A percentile compares a stretch with the other conserved stretches of the same genome.
Conservation (phyloP, 2,888 invertebrate species). For the Dryobota labecula region DNA sequence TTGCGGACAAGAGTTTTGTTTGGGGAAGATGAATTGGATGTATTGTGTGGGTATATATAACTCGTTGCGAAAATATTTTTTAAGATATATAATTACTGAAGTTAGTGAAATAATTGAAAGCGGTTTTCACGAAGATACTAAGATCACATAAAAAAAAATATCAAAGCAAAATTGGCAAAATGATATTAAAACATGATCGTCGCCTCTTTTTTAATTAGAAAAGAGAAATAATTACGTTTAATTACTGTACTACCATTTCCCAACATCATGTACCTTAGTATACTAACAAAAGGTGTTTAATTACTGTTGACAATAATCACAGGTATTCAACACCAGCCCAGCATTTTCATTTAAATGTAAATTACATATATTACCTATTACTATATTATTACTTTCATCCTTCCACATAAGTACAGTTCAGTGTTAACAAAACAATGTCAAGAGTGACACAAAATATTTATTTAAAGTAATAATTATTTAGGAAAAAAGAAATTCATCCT, state of each 20-base stretch:
- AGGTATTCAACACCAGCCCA: background rate
- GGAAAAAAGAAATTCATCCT: background rate
- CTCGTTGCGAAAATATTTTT: background rate
- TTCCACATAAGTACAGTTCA: background rate
- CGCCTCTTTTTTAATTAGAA: background rate
- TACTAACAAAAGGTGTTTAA: background rate
- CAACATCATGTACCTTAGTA: background rate
- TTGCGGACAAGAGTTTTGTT: constrained; percentile 40
- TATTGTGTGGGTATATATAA: background rate
- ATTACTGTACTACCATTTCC: background rate
- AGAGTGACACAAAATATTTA: background rate
- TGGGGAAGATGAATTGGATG: constrained; percentile 14
- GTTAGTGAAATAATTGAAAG: background rate
- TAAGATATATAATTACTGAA: background rate
- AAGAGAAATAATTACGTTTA: background rate
- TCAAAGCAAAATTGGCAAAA: background rate
- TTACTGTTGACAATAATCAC: constrained; percentile 14
- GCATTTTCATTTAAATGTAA: background rate
- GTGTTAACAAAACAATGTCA: background rate
- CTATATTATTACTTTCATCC: background rate
- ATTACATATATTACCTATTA: background rate
- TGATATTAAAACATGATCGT: too few relatives aligned
- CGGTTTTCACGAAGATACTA: background rate
- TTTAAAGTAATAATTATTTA: background rate
- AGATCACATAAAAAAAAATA: background rate